Conservation (phyloP, 2,797 vertebrate genomes). For the Miichthys miiuy region DNA sequence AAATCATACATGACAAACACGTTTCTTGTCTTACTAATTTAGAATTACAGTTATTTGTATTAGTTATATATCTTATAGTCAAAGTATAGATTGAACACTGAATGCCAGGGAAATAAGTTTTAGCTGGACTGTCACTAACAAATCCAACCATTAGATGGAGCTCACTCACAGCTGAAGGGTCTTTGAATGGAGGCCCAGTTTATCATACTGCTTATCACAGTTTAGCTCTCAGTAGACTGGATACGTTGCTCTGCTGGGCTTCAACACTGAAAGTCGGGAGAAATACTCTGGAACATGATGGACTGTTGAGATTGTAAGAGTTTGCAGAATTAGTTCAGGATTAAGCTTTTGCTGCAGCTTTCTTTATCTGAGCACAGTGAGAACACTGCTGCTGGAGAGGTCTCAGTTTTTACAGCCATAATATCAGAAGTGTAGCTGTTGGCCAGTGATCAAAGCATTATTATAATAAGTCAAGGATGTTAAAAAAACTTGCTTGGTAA, state of each 20-base stretch:
- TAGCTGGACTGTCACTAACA: constrained; percentile 1
- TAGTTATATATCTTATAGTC: not conserved
- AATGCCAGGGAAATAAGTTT: not conserved
- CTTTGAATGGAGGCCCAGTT: not conserved
- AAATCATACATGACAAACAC: constrained; percentile 25
- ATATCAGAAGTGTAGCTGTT: not conserved
- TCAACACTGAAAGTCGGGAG: not conserved
- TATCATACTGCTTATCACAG: not conserved
- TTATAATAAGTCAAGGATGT: not conserved
- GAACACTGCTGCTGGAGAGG: not conserved
- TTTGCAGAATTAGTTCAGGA: not conserved
- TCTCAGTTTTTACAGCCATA: not conserved
- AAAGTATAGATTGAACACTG: not conserved
- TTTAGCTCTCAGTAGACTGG: not conserved
- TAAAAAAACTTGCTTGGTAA: not conserved
- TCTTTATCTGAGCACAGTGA: not conserved
- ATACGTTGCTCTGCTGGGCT: constrained; percentile 7
- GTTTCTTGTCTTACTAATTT: not conserved
- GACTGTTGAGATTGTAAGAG: not conserved
- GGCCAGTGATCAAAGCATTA: not conserved
- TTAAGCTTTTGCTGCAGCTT: not conserved
- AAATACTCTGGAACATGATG: not conserved
- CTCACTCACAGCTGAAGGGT: constrained; percentile 46
- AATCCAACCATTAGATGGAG: constrained; percentile 63
- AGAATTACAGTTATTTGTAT: not conserved